Evolutionary conservation across 2,888 invertebrate species (phyloP).

Genomic region (Eustalomyia histrio): DNA sequence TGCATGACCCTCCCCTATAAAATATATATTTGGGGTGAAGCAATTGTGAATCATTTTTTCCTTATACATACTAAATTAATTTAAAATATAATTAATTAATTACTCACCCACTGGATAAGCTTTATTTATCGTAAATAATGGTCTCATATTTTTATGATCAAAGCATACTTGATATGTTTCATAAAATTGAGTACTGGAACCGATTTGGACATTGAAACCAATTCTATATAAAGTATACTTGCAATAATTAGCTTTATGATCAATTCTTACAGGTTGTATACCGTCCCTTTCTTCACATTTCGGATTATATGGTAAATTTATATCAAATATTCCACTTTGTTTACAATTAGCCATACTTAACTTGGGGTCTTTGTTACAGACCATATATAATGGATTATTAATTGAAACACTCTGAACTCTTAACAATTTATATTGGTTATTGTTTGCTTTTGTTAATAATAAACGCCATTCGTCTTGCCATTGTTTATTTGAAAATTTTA

Average conservation of each 20-base stretch:
- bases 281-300: background rate
- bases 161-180: constrained; percentile 50
- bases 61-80: no score
- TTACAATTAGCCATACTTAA: background rate
- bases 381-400: background rate
- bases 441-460: constrained; percentile 2
- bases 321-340: background rate
- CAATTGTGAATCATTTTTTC: no score
- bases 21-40: no score
- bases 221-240: constrained; percentile 22
- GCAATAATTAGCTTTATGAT: constrained; percentile 1
- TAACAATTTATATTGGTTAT: constrained; percentile 17
- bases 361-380: background rate
- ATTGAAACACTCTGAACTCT: background rate
- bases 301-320: background rate
- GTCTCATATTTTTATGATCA: constrained; percentile 29
- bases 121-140: constrained; percentile 27
- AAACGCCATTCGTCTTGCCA: constrained; percentile 36
- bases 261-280: background rate
- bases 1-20: no score
- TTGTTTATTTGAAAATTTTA: background rate
- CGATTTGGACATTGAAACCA: no score
- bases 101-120: constrained; percentile 36
- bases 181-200: constrained; percentile 25
- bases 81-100: no score